Percentiles rank a stretch among this genome's conserved stretches.
Conservation (phyloP, 1,140 invertebrate genomes). For the Drusus annulatus region DNA sequence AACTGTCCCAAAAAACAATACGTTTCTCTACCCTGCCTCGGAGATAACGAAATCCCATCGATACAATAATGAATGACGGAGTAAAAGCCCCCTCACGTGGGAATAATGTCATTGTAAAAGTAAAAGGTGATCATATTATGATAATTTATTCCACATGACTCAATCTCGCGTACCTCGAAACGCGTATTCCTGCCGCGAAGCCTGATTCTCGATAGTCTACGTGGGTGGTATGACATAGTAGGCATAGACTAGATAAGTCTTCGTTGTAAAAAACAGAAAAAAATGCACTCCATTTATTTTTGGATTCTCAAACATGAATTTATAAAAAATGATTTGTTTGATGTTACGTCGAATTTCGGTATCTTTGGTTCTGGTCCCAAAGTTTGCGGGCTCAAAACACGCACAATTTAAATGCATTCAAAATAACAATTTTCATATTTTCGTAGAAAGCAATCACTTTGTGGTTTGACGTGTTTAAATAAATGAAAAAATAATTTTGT, state of each 20-base stretch:
- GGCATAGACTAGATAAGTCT: not conserved
- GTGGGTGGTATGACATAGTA: not conserved
- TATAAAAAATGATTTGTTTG: not conserved
- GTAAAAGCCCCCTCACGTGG: not conserved
- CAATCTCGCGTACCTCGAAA: not conserved
- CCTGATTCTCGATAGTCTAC: not conserved
- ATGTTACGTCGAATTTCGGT: too few relatives aligned
- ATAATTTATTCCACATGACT: not conserved
- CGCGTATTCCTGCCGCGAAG: not conserved
- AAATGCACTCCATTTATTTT: not conserved
- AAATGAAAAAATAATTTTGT: too few relatives aligned
- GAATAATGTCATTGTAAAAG: slow-evolving; percentile 18
- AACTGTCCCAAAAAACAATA: too few relatives aligned
- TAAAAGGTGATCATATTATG: slow-evolving; percentile 8
- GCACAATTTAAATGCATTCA: too few relatives aligned
- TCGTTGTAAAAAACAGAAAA: not conserved
- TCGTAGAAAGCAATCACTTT: too few relatives aligned
- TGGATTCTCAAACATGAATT: not conserved
- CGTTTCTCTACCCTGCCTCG: too few relatives aligned
- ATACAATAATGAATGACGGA: too few relatives aligned
- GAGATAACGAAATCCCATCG: too few relatives aligned
- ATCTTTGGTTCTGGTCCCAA: too few relatives aligned
- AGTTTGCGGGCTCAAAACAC: too few relatives aligned
- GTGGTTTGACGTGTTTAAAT: too few relatives aligned
- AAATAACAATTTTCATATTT: too few relatives aligned